Conservation (phyloP, 2,888 invertebrate species). For the Xestobium rufovillosum region DNA sequence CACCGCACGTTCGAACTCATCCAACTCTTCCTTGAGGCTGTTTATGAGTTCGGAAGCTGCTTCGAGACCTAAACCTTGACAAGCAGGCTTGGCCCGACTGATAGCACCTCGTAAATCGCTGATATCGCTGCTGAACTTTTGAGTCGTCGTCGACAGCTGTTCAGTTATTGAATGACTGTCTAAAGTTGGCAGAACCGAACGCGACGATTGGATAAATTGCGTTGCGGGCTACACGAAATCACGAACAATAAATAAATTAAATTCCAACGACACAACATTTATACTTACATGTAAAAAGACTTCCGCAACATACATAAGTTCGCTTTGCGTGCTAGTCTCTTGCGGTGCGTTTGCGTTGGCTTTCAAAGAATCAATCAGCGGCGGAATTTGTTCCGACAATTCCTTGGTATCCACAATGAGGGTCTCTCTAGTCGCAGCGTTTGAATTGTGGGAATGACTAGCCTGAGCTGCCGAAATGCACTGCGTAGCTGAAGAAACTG, state of each 20-base stretch:
- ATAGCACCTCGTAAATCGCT: conserved; percentile 39
- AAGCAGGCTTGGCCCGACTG: conserved; percentile 45
- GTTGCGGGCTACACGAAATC: conserved; percentile 49
- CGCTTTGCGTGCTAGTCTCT: conserved; percentile 67
- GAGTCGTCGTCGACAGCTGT: conserved; percentile 64
- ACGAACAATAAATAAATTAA: too few relatives aligned
- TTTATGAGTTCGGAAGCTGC: conserved; percentile 77
- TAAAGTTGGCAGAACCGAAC: conserved; percentile 77
- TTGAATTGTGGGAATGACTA: conserved; percentile 67
- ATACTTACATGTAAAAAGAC: conserved; percentile 66
- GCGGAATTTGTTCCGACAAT: conserved; percentile 72
- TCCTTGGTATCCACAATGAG: conserved; percentile 65
- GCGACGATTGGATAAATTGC: conserved; percentile 67
- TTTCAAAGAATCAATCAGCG: conserved; percentile 71
- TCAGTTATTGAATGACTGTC: conserved; percentile 68
- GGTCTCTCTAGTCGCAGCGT: conserved; percentile 61
- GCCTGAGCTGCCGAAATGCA: conserved; percentile 83
- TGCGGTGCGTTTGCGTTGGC: conserved; percentile 61
- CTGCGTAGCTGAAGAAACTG: conserved; percentile 84
- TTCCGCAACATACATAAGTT: conserved; percentile 76
- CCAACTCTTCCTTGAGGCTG: conserved; percentile 72
- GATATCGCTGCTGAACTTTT: conserved; percentile 54
- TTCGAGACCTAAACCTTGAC: conserved; percentile 78
- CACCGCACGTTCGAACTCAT: conserved; percentile 71
- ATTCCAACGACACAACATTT: not conserved